Evolutionary conservation across 2,888 invertebrate species (phyloP), one percentile per base, ranked within the genome.

Genomic region (Ornithoptera priamus): DNA sequence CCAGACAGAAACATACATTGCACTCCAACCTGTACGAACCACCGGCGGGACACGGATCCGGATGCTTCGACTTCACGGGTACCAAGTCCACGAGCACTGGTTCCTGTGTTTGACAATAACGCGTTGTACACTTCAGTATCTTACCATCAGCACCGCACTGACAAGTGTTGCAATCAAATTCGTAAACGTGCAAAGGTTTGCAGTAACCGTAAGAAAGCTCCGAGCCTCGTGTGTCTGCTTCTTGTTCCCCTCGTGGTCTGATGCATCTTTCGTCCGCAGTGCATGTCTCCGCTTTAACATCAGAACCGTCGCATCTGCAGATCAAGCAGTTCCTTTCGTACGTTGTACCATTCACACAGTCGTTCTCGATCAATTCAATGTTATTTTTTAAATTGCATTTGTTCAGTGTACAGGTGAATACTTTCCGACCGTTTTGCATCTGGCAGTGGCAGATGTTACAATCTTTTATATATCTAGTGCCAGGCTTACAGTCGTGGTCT

Each of bases 381-480:
- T 66, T 60, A 0, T 22, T 58, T 30, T 69, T 46, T 15, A 68
- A 12, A 0, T 71, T 53, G 70, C 92, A 93, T 1, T 67, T 64
- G 12, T 81, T 83, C 8, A 86, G 65, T 0, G 93, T 90, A 74
- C 94, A 94, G 0, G 82, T 81, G 58, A 91, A 85, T 15, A 85
- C 81, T 72, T 90, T 91, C 1, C 77, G 62, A 0, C 78, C 80
- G 0, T 71, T 70, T 2, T 68, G 74, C 50, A 75, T 72, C 15
- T 78, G 76, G 67, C 93, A 93, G 22, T 78, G 75, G 68, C 93
- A 93, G 0, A 69, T 78, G 59, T 91, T 91, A 70, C 92, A 93
- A 17, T 80, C 84, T 42, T 77, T 82, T 1, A 74, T 80, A 67
- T 84, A 92, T 30, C 70, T 77, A 0, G 85, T 81, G 1, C 85